A percentile compares a stretch with the other conserved stretches of the same genome.
Evolutionary conservation across 2,888 invertebrate species (phyloP).

Genomic region (Diploptera punctata): DNA sequence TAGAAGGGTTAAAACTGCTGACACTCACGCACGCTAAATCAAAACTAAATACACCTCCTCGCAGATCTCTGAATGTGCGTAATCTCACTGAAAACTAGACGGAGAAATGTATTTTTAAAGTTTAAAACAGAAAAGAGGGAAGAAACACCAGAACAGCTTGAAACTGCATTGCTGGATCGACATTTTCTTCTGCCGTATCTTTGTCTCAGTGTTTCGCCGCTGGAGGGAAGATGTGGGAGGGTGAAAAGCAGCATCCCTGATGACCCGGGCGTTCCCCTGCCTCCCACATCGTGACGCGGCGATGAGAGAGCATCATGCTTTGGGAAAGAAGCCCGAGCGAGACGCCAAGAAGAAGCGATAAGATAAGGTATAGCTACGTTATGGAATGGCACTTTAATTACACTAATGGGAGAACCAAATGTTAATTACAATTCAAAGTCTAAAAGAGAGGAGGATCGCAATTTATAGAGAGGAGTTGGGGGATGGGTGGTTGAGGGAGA

Average conservation of each 20-base stretch:
- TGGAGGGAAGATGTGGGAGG: background rate
- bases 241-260: slow-evolving; percentile 9
- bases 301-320: slow-evolving; percentile 25
- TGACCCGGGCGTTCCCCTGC: slow-evolving; percentile 18
- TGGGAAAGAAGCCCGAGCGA: slow-evolving; percentile 1
- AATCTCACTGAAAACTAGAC: no score
- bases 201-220: slow-evolving; percentile 24
- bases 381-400: slow-evolving; percentile 76
- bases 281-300: slow-evolving; percentile 20
- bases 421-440: slow-evolving; percentile 77
- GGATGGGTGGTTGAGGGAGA: slow-evolving; percentile 39
- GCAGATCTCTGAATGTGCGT: background rate
- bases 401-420: slow-evolving; percentile 77
- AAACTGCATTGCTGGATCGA: slow-evolving; percentile 18
- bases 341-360: slow-evolving; percentile 40
- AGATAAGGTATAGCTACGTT: slow-evolving; percentile 61
- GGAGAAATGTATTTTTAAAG: background rate
- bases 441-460: slow-evolving; percentile 58
- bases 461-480: slow-evolving; percentile 51
- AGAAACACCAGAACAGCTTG: background rate
- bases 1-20: no score
- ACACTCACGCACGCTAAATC: background rate
- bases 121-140: background rate
- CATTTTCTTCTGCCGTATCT: slow-evolving; percentile 22
- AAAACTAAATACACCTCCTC: background rate